Base-by-base conservation (phyloP, 2,113 vertebrate genomes). In the Alligator mississippiensis region DNA sequence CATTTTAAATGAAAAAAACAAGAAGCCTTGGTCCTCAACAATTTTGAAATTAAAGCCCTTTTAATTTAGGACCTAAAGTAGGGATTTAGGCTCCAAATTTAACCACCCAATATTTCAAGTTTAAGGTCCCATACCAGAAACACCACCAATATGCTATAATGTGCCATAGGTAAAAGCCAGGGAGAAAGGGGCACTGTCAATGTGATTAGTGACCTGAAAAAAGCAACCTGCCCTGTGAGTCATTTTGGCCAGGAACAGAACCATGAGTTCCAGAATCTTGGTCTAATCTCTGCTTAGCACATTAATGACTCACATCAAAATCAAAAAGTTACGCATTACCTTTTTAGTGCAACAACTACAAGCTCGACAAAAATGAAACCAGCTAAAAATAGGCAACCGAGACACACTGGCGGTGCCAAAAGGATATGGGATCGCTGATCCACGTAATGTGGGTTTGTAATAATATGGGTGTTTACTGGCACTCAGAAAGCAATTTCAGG, bases 301-400 rank as follows among this genome's bases (percentile, higher is more conserved):
- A 0, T 25, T 93, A 11, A 61, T 90, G 34, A 86, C 70, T 77
- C 11, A 19, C 24, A 93, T 30, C 38, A 60, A 86, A 92, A 75
- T 22, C 9, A 38, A 30, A 77, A 88, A 86, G 18, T 78, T 70
- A 92, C 8, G 61, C 2, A 21, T 66, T 79, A 84, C 25, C 62
- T 78, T 94, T 80, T 62, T 34, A 92, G n/a, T 72, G 34, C n/a
- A 90, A 87, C n/a, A 93, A 83, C 24, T 90, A 83, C 38, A 25
- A 87, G 27, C 24, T 62, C 68, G n/a, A 38, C 5, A 83, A 78
- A 94, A 93, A 76, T 24, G 89, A 75, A 93, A 25, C 19, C 11
- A 75, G 57, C 11, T 72, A 68, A 87, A 83, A 9, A 1, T 3
- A 81, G 17, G 83, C 1, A 2, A 62, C 84, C 89, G 17, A 89